These are phyloP conservation scores for Thelaira solivaga DNA, from an alignment of 2,888 invertebrate species.

Conservation along the genomic window DNA sequence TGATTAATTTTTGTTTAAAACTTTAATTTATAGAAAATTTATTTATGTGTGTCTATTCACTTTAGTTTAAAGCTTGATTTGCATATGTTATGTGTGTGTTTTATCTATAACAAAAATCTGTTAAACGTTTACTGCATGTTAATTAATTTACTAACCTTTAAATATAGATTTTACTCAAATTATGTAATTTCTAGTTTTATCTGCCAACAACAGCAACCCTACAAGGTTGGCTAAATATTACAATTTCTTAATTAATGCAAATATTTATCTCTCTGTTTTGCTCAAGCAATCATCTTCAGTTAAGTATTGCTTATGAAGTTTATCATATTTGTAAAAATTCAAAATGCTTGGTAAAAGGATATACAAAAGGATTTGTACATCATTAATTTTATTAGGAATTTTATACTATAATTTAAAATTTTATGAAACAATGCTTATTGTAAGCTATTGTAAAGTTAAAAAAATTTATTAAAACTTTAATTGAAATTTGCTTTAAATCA, in stretches of 20 bases:
- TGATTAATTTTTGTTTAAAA: background rate
- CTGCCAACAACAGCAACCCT: background rate
- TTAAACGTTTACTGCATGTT: background rate
- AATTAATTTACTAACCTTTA: slow-evolving; percentile 14
- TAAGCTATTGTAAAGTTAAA: background rate
- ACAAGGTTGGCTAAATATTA: background rate
- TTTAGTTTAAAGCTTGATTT: too few species aligned
- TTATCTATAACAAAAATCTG: background rate
- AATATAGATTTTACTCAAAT: slow-evolving; percentile 11
- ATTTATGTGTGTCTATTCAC: too few species aligned
- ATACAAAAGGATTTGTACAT: background rate
- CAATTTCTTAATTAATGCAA: slow-evolving; percentile 33
- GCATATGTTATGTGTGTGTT: background rate
- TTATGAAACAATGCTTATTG: background rate
- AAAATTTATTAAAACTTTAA: background rate
- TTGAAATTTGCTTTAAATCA: background rate
- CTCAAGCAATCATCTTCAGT: background rate
- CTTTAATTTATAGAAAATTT: background rate
- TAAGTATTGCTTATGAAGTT: background rate
- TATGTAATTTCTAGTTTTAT: background rate
- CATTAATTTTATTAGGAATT: background rate
- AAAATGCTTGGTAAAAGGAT: background rate
- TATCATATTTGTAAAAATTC: background rate
- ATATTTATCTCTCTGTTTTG: slow-evolving; percentile 24
- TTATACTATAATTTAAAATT: background rate